Conservation (phyloP, 2,888 invertebrate genomes). For the Nemurella pictetii region DNA sequence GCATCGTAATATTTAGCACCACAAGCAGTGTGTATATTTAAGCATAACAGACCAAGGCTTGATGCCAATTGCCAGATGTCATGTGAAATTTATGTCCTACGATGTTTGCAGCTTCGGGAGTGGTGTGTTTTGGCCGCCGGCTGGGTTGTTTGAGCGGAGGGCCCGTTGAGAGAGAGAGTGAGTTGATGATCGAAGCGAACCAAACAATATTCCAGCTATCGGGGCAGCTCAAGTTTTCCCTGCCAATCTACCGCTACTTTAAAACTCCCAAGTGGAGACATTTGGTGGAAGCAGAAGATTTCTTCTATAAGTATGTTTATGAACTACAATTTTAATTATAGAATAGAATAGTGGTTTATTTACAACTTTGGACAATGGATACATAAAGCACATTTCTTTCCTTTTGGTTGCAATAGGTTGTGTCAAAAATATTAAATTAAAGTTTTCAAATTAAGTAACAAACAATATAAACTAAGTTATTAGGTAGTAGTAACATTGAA, state of each 20-base stretch:
- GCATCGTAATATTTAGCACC: no score
- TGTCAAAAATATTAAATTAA: background rate
- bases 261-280: constrained; percentile 55
- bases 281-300: constrained; percentile 55
- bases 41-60: background rate
- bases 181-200: constrained; percentile 52
- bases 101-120: constrained; percentile 51
- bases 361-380: no score
- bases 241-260: constrained; percentile 54
- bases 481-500: no score
- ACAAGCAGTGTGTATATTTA: background rate
- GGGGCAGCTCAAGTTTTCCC: constrained; percentile 52
- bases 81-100: background rate
- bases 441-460: no score
- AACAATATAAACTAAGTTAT: no score
- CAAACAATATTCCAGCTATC: constrained; percentile 47
- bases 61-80: background rate
- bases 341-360: no score
- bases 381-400: no score
- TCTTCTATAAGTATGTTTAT: constrained; percentile 53
- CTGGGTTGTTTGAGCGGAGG: constrained; percentile 52
- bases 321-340: no score
- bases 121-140: constrained; percentile 56
- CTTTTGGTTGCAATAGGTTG: no score
- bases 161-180: constrained; percentile 48